Conservation (phyloP, 1,140 invertebrate species). For the Ostrea edulis region DNA sequence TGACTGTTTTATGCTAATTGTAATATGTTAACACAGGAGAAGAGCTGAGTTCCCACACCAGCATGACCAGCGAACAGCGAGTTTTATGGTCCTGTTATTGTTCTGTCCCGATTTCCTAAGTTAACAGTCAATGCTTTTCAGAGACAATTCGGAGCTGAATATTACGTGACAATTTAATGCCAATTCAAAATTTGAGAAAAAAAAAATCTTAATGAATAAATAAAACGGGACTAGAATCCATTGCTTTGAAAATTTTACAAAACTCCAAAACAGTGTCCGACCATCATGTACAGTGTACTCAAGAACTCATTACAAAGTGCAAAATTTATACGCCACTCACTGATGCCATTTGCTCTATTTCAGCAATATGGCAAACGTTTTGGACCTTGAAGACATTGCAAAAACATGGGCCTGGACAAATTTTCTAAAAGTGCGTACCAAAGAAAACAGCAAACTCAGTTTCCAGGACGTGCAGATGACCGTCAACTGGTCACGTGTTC, state of each 20-base stretch:
- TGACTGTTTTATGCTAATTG: conserved; percentile 18
- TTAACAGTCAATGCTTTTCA: background rate
- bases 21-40: background rate
- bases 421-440: conserved; percentile 74
- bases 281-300: too few relatives aligned
- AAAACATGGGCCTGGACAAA: conserved; percentile 79
- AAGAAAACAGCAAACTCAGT: conserved; percentile 77
- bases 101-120: conserved; percentile 39
- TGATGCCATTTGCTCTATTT: background rate
- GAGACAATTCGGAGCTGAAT: too few relatives aligned
- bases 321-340: too few relatives aligned
- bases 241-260: too few relatives aligned
- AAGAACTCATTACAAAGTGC: too few relatives aligned
- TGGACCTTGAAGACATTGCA: conserved; percentile 78
- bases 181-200: too few relatives aligned
- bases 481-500: conserved; percentile 78
- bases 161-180: too few relatives aligned
- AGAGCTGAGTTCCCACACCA: background rate
- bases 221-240: too few relatives aligned
- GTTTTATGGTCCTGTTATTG: conserved; percentile 38
- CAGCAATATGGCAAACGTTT: conserved; percentile 66
- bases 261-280: too few relatives aligned
- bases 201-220: too few relatives aligned
- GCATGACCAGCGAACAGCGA: background rate
- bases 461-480: conserved; percentile 74